phyloP scores from a whole-genome alignment of 23 tunicate genomes.

The Botrylloides violaceus region DNA sequence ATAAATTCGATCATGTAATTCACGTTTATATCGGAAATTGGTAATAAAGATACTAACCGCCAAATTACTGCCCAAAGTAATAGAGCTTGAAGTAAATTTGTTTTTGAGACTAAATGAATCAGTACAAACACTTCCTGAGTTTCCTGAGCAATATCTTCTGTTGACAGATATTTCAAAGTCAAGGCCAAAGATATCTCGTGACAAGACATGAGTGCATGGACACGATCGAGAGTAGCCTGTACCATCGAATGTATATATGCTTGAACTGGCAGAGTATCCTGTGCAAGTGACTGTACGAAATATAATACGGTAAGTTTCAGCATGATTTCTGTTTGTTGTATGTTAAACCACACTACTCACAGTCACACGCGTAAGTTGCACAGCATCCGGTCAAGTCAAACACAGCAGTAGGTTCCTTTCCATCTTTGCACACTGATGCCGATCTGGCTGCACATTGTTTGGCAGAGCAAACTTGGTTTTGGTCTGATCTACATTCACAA shows the following conservation, averaged over 20 bases:
- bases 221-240: constrained; percentile 72
- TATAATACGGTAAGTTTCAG: too few species aligned
- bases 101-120: constrained; percentile 52
- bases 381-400: constrained; percentile 82
- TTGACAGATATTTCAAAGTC: constrained; percentile 77
- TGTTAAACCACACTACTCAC: constrained; percentile 39
- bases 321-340: too few species aligned
- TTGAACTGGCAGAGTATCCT: constrained; percentile 85
- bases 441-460: constrained; percentile 30
- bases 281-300: constrained; percentile 86
- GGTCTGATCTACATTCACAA: constrained; percentile 70
- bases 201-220: constrained; percentile 87
- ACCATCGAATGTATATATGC: constrained; percentile 86
- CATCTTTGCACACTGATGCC: constrained; percentile 56
- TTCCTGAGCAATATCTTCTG: constrained; percentile 39
- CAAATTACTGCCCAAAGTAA: constrained; percentile 13
- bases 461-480: constrained; percentile 65
- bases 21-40: neutral
- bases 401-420: constrained; percentile 67
- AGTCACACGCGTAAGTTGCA: constrained; percentile 85
- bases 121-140: constrained; percentile 56
- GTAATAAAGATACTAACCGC: neutral
- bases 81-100: constrained; percentile 20
- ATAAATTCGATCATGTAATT: neutral
- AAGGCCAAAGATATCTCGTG: constrained; percentile 66